Conservation (phyloP, 1,140 invertebrate species). For the Pogonus chalceus region DNA sequence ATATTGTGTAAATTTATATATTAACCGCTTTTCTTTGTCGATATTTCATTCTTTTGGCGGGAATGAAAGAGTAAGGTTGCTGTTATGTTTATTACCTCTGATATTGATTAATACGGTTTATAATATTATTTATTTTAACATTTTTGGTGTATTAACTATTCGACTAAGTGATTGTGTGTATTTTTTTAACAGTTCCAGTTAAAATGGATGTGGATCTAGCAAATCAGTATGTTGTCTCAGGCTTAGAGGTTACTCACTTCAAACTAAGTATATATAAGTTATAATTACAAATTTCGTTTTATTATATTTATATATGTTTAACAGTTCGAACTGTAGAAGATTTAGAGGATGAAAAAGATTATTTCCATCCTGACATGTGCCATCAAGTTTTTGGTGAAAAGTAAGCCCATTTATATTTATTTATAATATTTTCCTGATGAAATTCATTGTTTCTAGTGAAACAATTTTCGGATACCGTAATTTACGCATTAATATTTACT, state of each 20-base stretch:
- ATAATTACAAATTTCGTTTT: no score
- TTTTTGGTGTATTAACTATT: no score
- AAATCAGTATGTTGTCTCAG: not conserved
- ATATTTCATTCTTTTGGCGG: no score
- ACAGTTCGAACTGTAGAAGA: not conserved
- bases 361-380: not conserved
- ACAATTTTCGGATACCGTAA: not conserved
- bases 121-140: no score
- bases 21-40: no score
- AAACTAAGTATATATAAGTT: not conserved
- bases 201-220: not conserved
- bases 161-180: no score
- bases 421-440: not conserved
- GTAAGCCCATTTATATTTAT: not conserved
- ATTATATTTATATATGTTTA: not conserved
- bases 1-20: no score
- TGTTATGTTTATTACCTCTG: no score
- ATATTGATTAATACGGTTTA: no score
- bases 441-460: not conserved
- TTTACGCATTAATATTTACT: not conserved
- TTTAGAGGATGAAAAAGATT: not conserved
- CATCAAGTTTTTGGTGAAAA: not conserved
- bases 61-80: no score
- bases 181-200: no score
- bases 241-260: not conserved